phyloP scores from a whole-genome alignment of 2,888 invertebrate genomes.

The Micoletzkya japonica region DNA sequence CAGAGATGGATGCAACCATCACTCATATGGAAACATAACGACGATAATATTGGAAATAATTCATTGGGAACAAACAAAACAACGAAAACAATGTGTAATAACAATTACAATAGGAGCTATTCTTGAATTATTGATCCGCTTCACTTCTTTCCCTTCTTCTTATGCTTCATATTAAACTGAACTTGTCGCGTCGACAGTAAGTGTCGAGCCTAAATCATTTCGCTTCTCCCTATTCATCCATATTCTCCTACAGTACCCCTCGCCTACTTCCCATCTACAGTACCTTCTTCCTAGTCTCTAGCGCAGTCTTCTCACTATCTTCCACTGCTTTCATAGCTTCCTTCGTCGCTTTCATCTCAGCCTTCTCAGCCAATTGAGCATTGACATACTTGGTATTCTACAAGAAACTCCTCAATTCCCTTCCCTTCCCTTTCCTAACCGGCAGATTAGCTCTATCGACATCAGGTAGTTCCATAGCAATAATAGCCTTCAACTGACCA shows the following conservation, averaged over 20 bases:
- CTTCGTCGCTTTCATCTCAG: not conserved
- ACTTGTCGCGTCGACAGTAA: not conserved
- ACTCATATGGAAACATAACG: too few species aligned
- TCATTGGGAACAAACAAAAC: not conserved
- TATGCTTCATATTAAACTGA: not conserved
- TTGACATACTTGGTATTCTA: slow-evolving; percentile 25
- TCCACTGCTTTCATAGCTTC: slow-evolving; percentile 11
- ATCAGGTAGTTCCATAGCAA: slow-evolving; percentile 1
- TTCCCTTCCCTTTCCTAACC: not conserved
- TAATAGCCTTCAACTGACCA: slow-evolving; percentile 1
- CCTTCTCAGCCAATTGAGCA: slow-evolving; percentile 6
- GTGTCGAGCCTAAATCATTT: not conserved
- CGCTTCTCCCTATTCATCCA: not conserved
- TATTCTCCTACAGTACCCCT: not conserved
- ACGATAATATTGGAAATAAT: not conserved
- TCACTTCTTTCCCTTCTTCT: not conserved
- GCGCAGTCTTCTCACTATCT: not conserved
- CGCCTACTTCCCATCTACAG: too few species aligned
- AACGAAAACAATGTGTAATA: not conserved
- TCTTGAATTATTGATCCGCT: not conserved
- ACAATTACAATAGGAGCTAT: not conserved
- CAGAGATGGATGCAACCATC: too few species aligned
- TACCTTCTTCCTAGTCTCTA: slow-evolving; percentile 24
- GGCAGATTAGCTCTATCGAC: slow-evolving; percentile 27
- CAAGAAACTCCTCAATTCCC: not conserved